Evolutionary conservation across 2,888 invertebrate species (phyloP).

Genomic region (Dynastes hyllus): DNA sequence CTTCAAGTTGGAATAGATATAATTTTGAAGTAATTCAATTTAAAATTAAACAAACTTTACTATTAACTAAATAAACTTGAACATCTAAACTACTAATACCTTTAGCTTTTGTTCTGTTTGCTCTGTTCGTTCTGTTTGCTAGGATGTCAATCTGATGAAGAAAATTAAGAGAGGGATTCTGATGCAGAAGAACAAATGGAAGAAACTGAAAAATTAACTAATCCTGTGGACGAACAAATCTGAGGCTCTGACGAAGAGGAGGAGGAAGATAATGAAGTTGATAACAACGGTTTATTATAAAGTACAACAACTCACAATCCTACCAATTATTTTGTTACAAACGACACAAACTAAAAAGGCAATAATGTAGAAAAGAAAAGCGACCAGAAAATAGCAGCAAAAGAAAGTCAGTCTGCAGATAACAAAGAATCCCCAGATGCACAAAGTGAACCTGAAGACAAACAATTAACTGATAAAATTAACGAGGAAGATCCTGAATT

Average conservation of each 20-base stretch:
- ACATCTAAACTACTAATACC: too few relatives aligned
- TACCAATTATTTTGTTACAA: slow-evolving; percentile 37
- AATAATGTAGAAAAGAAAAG: slow-evolving; percentile 76
- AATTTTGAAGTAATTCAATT: too few relatives aligned
- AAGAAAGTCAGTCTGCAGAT: slow-evolving; percentile 74
- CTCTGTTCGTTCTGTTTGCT: neutral
- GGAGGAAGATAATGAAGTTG: slow-evolving; percentile 75
- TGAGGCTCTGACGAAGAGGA: slow-evolving; percentile 91
- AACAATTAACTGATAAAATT: slow-evolving; percentile 77
- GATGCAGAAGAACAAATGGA: slow-evolving; percentile 98
- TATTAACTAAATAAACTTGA: too few relatives aligned
- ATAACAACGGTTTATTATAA: slow-evolving; percentile 59
- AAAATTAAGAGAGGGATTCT: slow-evolving; percentile 78
- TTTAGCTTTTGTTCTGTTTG: too few relatives aligned
- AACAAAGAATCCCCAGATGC: slow-evolving; percentile 74
- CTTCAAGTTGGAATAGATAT: slow-evolving; percentile 72
- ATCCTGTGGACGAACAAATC: slow-evolving; percentile 85
- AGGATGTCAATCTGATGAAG: slow-evolving; percentile 79
- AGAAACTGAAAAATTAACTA: slow-evolving; percentile 90
- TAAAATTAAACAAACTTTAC: too few relatives aligned
- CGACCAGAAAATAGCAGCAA: slow-evolving; percentile 84
- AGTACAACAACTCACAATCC: too few relatives aligned
- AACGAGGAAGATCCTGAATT: slow-evolving; percentile 88
- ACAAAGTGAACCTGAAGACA: slow-evolving; percentile 73
- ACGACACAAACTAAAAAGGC: slow-evolving; percentile 69